phyloP scores from a whole-genome alignment of 2,113 vertebrate genomes.

The Balaeniceps rex region DNA sequence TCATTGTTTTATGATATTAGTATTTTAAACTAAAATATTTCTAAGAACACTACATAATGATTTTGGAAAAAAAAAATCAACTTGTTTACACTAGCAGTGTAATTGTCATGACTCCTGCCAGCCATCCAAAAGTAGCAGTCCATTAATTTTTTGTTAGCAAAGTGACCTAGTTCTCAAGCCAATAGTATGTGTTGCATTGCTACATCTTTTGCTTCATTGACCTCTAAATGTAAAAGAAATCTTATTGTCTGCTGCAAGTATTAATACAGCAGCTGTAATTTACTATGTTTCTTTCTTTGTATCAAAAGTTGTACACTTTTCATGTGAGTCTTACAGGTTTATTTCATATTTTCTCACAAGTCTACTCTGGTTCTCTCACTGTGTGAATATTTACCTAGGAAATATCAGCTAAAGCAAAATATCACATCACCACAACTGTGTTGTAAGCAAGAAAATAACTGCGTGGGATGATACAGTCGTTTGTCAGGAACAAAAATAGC shows the following conservation, averaged over 20 bases:
- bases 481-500: background rate
- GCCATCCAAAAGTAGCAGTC: background rate
- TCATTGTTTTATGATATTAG: background rate
- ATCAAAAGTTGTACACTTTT: background rate
- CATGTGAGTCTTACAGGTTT: background rate
- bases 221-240: background rate
- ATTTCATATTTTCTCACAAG: background rate
- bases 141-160: background rate
- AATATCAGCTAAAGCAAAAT: background rate
- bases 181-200: background rate
- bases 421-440: rapidly evolving
- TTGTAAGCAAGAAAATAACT: background rate
- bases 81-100: background rate
- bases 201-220: background rate
- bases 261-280: background rate
- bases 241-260: background rate
- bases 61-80: background rate
- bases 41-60: background rate
- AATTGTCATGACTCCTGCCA: background rate
- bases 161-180: background rate
- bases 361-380: background rate
- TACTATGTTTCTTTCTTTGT: background rate
- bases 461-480: background rate
- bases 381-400: background rate
- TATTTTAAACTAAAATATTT: background rate